phyloP scores from a whole-genome alignment of 2,888 invertebrate species.

The Masnerella sp. region DNA sequence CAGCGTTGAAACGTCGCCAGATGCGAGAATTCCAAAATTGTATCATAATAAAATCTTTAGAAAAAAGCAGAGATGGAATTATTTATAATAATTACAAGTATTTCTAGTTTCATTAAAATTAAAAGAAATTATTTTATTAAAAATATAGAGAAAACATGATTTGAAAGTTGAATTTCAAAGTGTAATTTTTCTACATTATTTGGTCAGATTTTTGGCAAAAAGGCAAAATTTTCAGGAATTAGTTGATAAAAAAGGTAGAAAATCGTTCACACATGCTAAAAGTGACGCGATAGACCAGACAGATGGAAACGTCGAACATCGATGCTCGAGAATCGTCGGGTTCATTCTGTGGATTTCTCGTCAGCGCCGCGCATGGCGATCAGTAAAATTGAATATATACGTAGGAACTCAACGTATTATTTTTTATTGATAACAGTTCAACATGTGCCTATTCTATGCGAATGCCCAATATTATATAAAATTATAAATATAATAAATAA shows the following conservation, averaged over 20 bases:
- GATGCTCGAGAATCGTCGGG: too few relatives aligned
- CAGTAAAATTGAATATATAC: slow-evolving; percentile 57
- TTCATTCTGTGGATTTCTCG: slow-evolving; percentile 25
- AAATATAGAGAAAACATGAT: too few relatives aligned
- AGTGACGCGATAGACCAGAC: slow-evolving; percentile 13
- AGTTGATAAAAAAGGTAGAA: too few relatives aligned
- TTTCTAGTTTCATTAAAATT: too few relatives aligned
- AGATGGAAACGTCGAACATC: slow-evolving; percentile 23
- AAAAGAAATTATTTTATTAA: too few relatives aligned
- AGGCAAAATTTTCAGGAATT: too few relatives aligned
- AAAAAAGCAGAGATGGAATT: too few relatives aligned
- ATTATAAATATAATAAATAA: slow-evolving; percentile 76
- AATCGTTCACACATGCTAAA: slow-evolving; percentile 11
- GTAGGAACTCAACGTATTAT: slow-evolving; percentile 72
- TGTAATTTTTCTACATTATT: too few relatives aligned
- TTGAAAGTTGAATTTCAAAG: too few relatives aligned
- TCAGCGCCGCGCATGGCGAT: slow-evolving; percentile 38
- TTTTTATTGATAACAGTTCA: slow-evolving; percentile 73
- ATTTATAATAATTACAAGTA: too few relatives aligned
- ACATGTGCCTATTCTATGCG: slow-evolving; percentile 69
- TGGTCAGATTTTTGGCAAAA: too few relatives aligned
- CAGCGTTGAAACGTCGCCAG: slow-evolving; percentile 61
- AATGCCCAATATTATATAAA: slow-evolving; percentile 73
- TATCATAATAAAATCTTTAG: too few relatives aligned
- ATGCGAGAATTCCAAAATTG: slow-evolving; percentile 25